Percentiles rank a stretch among this genome's conserved stretches.
These are phyloP conservation scores for Steatornis caripensis DNA, from an alignment of 2,113 vertebrate genomes.

Conservation along the genomic window DNA sequence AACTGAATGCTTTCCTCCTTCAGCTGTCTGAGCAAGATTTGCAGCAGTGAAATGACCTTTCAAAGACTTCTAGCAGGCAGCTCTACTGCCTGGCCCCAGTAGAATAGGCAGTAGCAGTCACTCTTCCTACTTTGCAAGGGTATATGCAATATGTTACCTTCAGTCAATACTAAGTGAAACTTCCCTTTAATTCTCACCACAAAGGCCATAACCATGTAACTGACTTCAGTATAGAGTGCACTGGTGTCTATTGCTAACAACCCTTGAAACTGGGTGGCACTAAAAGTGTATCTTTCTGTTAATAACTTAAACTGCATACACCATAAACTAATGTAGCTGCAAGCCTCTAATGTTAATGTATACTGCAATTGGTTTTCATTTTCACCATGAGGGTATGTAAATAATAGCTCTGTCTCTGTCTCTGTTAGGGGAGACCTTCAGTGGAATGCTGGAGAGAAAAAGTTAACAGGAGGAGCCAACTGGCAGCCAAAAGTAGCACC, in stretches of 20 bases:
- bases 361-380: not conserved
- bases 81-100: constrained; percentile 25
- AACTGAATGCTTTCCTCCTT: constrained; percentile 44
- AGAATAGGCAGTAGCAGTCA: constrained; percentile 35
- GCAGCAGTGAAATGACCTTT: constrained; percentile 41
- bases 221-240: not conserved
- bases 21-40: constrained; percentile 49
- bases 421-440: constrained; percentile 81
- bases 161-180: constrained; percentile 2
- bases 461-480: constrained; percentile 94
- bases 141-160: constrained; percentile 13
- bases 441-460: constrained; percentile 90
- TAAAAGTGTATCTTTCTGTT: not conserved
- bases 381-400: not conserved
- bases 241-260: constrained; percentile 16
- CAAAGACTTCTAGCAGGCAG: constrained; percentile 53
- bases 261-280: not conserved
- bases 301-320: constrained; percentile 6
- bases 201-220: constrained; percentile 33
- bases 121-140: constrained; percentile 43
- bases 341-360: not conserved
- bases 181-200: constrained; percentile 16
- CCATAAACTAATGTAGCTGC: constrained; percentile 14
- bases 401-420: not conserved
- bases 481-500: constrained; percentile 96